Evolutionary conservation across 2,888 invertebrate genomes (phyloP).

Genomic region (Geophilus truncorum): DNA sequence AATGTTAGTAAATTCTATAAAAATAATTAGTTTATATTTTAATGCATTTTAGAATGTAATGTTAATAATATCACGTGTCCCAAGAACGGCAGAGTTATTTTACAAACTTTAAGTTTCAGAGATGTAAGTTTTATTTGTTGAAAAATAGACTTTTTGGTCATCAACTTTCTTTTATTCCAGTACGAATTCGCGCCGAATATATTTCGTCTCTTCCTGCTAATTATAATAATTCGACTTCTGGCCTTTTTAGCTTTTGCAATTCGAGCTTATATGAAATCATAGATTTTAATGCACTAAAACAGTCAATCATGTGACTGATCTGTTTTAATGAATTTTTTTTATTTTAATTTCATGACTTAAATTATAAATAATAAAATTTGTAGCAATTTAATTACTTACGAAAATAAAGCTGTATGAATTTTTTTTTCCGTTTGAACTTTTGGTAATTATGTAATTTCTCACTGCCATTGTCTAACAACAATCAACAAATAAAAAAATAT

Average conservation of each 20-base stretch:
- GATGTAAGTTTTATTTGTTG: background rate
- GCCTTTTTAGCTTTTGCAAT: background rate
- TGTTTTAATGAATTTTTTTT: too few species aligned
- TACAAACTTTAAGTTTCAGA: background rate
- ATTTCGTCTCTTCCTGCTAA: background rate
- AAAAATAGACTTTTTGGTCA: background rate
- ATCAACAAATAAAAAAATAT: too few species aligned
- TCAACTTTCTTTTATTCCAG: background rate
- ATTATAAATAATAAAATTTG: too few species aligned
- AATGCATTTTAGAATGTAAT: background rate
- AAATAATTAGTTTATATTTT: background rate
- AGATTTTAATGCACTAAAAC: too few species aligned
- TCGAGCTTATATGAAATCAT: background rate
- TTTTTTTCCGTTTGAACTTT: too few species aligned
- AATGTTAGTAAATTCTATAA: background rate
- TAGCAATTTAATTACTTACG: too few species aligned
- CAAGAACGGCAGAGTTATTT: background rate
- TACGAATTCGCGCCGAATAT: background rate
- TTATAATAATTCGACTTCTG: background rate
- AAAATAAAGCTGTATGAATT: too few species aligned
- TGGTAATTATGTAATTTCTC: too few species aligned
- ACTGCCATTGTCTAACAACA: too few species aligned
- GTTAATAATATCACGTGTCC: constrained; percentile 1
- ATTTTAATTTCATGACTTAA: too few species aligned
- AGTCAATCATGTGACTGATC: too few species aligned